phyloP scores from a whole-genome alignment of 2,113 vertebrate species.

The Anarhynchus alexandrinus region DNA sequence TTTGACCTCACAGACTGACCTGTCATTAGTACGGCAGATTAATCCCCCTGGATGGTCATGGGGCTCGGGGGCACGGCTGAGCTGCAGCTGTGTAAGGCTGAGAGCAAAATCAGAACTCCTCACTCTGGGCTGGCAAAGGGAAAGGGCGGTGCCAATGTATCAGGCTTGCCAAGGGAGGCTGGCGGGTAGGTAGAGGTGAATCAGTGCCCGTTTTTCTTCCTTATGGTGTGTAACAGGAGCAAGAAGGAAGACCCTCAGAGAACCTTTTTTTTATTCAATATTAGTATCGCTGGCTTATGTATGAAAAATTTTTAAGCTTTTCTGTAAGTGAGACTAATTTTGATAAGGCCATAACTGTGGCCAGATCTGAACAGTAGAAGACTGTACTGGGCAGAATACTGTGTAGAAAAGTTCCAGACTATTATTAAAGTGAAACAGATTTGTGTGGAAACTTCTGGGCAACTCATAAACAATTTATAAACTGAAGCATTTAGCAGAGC shows the following conservation, averaged over 20 bases:
- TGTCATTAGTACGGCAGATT: neutral
- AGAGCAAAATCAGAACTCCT: neutral
- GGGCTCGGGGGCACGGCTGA: neutral
- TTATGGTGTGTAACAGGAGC: neutral
- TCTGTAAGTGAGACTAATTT: neutral
- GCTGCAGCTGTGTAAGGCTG: neutral
- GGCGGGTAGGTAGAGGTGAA: neutral
- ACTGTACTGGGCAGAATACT: neutral
- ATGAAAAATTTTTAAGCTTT: neutral
- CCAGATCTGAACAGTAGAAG: neutral
- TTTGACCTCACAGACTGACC: neutral
- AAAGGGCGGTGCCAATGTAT: neutral
- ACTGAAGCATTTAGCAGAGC: constrained; percentile 38
- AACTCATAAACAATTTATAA: constrained; percentile 69
- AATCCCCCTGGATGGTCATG: neutral
- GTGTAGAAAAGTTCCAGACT: constrained; percentile 29
- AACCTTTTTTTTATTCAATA: neutral
- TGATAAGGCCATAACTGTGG: neutral
- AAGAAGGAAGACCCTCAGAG: neutral
- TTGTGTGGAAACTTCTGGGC: constrained; percentile 35
- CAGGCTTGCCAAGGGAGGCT: neutral
- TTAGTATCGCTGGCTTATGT: neutral
- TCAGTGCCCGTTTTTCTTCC: neutral
- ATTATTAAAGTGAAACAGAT: constrained; percentile 49
- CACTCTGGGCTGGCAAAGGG: neutral